Evolutionary conservation across 2,797 vertebrate genomes (phyloP), one percentile per base, ranked within the genome.

Genomic region (Oryzias dopingdopingensis): DNA sequence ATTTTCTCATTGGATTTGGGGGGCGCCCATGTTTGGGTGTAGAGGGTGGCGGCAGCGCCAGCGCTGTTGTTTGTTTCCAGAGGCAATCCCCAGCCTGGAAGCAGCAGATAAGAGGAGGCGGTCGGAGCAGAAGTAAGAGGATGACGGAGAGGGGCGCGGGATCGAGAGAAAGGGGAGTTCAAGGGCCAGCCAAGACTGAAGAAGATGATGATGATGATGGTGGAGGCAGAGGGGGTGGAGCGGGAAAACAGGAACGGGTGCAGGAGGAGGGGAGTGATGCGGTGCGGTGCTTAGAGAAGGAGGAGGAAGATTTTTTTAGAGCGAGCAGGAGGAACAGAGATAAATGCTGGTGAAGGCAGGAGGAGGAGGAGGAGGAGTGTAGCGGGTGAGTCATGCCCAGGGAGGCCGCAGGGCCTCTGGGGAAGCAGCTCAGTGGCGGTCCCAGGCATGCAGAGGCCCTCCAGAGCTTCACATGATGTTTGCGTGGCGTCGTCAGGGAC

Each of bases 31-130:
- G 16, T 48, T 47, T 12, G 12, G 32, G 51, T 3, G 3, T 16
- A 4, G 12, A 5, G 15, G 42, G 4, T 14, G 18, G 17, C 40
- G 15, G 41, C 17, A 20, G 22, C 13, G 37, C 18, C 10, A 18
- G 53, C 14, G 24, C 10, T n/a, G 23, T 13, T 40, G 40, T 40
- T 49, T 43, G 44, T 75, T 65, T 71, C 74, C 74, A 76, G 59
- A 66, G 65, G 23, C 63, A 64, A 46, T 70, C 69, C 71, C 60
- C 47, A 68, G 77, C 72, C 82, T 86, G 82, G 77, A 77, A 76
- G 70, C 14, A 0, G 47, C 61, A 80, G 80, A 88, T 85, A 88
- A 80, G 77, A 23, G 2, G 62, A 60, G 0, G 52, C 62, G 70
- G 65, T 76, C 15, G 6, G 65, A 77, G 77, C 37, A 54, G 56